phyloP scores from a whole-genome alignment of 30 jellyfish, hydroid and myxozoan genomes.

The Clytia hemisphaerica region DNA sequence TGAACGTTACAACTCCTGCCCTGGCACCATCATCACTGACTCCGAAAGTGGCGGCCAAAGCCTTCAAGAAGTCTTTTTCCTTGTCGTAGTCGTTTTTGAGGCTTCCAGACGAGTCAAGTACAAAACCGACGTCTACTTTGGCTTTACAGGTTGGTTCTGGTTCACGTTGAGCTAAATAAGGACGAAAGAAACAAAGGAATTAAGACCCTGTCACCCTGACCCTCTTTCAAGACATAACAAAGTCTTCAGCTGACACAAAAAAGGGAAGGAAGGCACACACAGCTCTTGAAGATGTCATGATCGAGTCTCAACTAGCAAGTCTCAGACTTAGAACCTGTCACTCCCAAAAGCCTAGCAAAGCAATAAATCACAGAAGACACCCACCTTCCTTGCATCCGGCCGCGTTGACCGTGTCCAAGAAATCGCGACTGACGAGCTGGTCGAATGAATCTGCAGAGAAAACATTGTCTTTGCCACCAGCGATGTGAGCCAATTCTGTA shows the following conservation, averaged over 20 bases:
- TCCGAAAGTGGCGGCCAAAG: slow-evolving; percentile 48
- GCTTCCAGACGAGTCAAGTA: slow-evolving; percentile 68
- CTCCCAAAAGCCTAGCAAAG: too few relatives aligned
- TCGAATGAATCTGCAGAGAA: slow-evolving; percentile 19
- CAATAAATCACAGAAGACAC: too few relatives aligned
- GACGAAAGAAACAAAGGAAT: too few relatives aligned
- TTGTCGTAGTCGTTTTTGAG: slow-evolving; percentile 39
- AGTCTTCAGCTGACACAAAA: too few relatives aligned
- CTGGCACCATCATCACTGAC: slow-evolving; percentile 29
- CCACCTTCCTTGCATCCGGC: slow-evolving; percentile 12
- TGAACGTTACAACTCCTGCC: slow-evolving; percentile 57
- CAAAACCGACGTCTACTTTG: slow-evolving; percentile 53
- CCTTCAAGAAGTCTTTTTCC: slow-evolving; percentile 49
- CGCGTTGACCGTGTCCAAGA: slow-evolving; percentile 2
- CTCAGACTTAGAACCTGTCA: too few relatives aligned
- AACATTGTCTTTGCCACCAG: slow-evolving; percentile 36
- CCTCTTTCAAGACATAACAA: too few relatives aligned
- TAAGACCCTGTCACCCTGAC: too few relatives aligned
- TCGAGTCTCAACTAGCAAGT: too few relatives aligned
- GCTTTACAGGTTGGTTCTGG: slow-evolving; percentile 71
- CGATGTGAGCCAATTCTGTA: slow-evolving; percentile 55
- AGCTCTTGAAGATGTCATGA: too few relatives aligned
- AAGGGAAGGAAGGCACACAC: too few relatives aligned
- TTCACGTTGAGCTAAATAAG: too few relatives aligned
- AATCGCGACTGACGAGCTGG: slow-evolving; percentile 27